Percentiles rank a stretch among this genome's conserved stretches.
Conservation (phyloP, 64 coral and sea anemone species). For the Montipora capricornis region DNA sequence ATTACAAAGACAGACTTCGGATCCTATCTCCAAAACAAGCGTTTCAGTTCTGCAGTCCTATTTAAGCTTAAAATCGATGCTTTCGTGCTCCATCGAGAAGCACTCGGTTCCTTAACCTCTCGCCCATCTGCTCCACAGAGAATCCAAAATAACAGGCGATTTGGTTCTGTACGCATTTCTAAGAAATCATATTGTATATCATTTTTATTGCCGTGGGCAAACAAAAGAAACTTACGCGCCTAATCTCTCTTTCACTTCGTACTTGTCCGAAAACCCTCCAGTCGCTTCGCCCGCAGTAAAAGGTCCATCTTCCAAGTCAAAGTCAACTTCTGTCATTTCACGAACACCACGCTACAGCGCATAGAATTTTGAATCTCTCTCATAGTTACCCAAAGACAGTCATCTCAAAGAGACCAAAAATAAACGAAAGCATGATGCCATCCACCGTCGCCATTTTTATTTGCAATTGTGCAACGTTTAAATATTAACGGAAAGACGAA, state of each 20-base stretch:
- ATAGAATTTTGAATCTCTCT: not conserved
- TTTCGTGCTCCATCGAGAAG: not conserved
- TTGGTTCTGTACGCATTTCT: not conserved
- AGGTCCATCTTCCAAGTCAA: conserved; percentile 73
- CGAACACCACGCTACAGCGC: conserved; percentile 16
- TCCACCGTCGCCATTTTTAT: not conserved
- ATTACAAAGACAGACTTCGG: too few relatives aligned
- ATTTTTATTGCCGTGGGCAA: not conserved
- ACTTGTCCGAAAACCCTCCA: conserved; percentile 71
- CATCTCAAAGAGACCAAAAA: conserved; percentile 43
- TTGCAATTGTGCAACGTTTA: too few relatives aligned
- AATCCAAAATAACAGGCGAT: not conserved
- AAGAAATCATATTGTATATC: not conserved
- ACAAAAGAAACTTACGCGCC: conserved; percentile 61
- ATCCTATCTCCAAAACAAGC: too few relatives aligned
- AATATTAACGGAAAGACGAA: too few relatives aligned
- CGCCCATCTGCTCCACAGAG: not conserved
- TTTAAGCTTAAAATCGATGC: too few relatives aligned
- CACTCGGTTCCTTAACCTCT: too few relatives aligned
- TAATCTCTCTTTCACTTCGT: conserved; percentile 67
- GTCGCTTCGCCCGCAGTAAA: conserved; percentile 65
- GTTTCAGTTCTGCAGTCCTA: too few relatives aligned
- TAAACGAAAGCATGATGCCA: not conserved
- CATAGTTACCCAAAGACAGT: conserved; percentile 16
- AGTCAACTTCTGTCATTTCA: conserved; percentile 75